Base-by-base conservation (phyloP, 35 echinoderm and acorn worm species). In the Acanthaster planci region DNA sequence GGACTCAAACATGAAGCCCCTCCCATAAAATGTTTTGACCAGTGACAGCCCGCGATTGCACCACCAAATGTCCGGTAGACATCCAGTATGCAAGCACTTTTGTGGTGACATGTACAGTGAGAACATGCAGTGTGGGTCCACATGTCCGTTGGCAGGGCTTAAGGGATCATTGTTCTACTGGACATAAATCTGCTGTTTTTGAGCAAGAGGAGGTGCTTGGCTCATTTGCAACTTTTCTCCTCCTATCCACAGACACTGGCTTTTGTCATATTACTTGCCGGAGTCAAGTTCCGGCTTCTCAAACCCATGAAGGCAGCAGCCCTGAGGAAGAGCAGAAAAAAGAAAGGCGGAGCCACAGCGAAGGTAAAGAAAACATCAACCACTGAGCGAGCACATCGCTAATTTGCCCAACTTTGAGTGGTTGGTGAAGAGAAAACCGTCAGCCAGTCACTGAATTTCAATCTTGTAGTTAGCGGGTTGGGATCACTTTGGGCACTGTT, bases 321-420 rank as follows among this genome's bases (percentile, higher is more conserved):
- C 22, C 55, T 80, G 12, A 90, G 81, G 51, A 86, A 80, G 82
- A 68, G 59, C 38, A 94, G 76, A 51, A 93, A 93, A 59, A 93
- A 93, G 86, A 94, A 93, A 55, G 87, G 78, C 76, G 79, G 38
- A 21, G 40, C 85, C 30, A 72, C 36, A 21, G 27, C 72, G 17
- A 58, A 39, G 37, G 84, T 90, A 72, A 55, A 78, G 42, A 64
- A 90, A 78, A 86, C 89, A 84, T 47, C 42, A 47, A 47, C 42
- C 42, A 47, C 12, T 47, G 4, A 47, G 42, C 4, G 42, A 47
- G 12, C 42, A 47, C 4, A 6, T 6, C 12, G 4, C 42, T 47
- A 47, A 47, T 47, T 85, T 52, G 23, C 29, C 1, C 23, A 44
- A 39, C 19, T 9, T 80, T 5, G 1, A 36, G 26, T 44, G 18